These are phyloP conservation scores for Ichneumon xanthorius DNA, from an alignment of 2,888 invertebrate species.

Conservation along the genomic window DNA sequence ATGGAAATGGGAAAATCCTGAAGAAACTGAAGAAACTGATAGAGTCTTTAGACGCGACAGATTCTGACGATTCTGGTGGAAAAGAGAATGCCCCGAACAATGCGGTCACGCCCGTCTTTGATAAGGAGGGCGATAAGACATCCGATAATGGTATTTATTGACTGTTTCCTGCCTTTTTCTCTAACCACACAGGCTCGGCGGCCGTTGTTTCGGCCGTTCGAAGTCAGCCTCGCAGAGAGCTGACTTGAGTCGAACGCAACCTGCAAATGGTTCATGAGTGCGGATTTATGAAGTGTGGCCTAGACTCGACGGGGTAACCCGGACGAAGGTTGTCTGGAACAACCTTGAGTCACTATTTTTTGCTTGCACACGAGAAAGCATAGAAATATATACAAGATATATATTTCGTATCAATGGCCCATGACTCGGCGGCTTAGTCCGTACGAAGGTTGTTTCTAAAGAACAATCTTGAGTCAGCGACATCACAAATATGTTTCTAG, in stretches of 20 bases:
- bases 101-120: background rate
- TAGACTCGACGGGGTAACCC: conserved; percentile 4
- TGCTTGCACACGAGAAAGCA: background rate
- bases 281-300: background rate
- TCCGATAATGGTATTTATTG: background rate
- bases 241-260: conserved; percentile 41
- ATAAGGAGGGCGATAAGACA: background rate
- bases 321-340: conserved; percentile 10
- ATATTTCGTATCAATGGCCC: conserved; percentile 20
- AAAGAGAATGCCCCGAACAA: background rate
- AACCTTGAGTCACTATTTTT: background rate
- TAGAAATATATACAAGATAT: background rate
- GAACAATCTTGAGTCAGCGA: conserved; percentile 47
- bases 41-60: background rate
- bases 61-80: conserved; percentile 6
- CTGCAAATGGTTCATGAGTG: conserved; percentile 1
- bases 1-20: conserved; percentile 26
- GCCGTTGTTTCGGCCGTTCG: conserved; percentile 5
- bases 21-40: conserved; percentile 41
- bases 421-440: conserved; percentile 47
- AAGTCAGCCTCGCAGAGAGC: conserved; percentile 37
- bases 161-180: background rate
- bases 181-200: conserved; percentile 2
- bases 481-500: conserved; percentile 13
- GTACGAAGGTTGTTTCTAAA: conserved; percentile 41